Base-by-base conservation (phyloP, 2,888 invertebrate species). In the Lutraria lutraria region DNA sequence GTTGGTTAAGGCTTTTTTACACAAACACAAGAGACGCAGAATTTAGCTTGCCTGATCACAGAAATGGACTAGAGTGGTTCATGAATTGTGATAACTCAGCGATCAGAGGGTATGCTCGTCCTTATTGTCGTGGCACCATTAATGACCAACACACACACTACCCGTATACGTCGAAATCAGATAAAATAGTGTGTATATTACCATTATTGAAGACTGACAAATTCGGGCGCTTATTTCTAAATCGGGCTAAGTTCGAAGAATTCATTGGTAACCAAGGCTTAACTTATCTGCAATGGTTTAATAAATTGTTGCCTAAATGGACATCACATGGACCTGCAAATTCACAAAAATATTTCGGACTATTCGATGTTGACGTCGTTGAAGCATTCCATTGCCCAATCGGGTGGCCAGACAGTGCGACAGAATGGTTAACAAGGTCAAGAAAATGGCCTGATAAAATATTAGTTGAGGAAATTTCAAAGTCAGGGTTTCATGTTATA, bases 351-450 rank as follows among this genome's bases (percentile, higher is more conserved):
- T 83, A 83, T 29, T 63, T 83, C 43, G 83, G 83, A 10, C 31
- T 29, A 16, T 83, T 83, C 43, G 60, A 81, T 15, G 54, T 86
- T 19, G 86, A 86, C 43, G 72, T 86, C 54, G 86, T 86, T 52
- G 43, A 63, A 8, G 16, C 81, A 25, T 31, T 68, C n/a, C 25
- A 25, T 16, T 86, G 86, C 31, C 3, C 25, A 3, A 19, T 19
- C 12, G 81, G 81, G 8, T 86, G 86, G 86, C 86, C 86, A 16
- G 19, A 56, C 6, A 68, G 63, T 52, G 86, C 86, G 0, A 81
- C 43, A 16, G 72, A 86, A 72, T 86, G 86, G 86, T 21, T 53
- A 63, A 81, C 29, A 0, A 43, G 86, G 68, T n/a, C 25, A 21
- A 52, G 81, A 52, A 29, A 80, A 21, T 86, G 86, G 86, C 86